These are phyloP conservation scores for Eciton burchellii DNA, from an alignment of 1,140 invertebrate species.

Conservation along the genomic window DNA sequence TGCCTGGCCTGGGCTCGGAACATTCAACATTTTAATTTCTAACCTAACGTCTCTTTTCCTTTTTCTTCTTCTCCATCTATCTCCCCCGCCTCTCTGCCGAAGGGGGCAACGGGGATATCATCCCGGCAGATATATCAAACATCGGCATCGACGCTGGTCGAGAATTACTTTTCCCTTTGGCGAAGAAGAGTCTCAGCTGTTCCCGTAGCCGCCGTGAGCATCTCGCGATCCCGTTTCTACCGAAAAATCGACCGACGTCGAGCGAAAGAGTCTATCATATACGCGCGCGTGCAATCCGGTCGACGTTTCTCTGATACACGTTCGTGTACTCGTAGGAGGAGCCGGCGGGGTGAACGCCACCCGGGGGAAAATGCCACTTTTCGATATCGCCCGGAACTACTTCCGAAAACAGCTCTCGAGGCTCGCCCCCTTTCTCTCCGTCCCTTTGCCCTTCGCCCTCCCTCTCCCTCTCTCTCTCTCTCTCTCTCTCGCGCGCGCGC, in stretches of 20 bases:
- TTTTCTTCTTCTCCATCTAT: background rate
- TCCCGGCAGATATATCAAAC: slow-evolving; percentile 13
- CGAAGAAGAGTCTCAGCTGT: slow-evolving; percentile 39
- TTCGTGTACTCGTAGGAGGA: background rate
- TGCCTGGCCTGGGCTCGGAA: slow-evolving; percentile 28
- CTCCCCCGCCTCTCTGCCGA: background rate
- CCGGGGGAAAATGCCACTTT: slow-evolving; percentile 27
- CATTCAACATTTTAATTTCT: slow-evolving; percentile 72
- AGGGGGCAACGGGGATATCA: slow-evolving; percentile 18
- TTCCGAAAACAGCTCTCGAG: slow-evolving; percentile 21
- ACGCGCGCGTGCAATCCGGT: slow-evolving; percentile 12
- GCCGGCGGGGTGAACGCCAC: slow-evolving; percentile 19
- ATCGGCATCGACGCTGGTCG: slow-evolving; percentile 28
- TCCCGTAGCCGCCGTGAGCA: background rate
- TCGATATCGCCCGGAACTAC: slow-evolving; percentile 30
- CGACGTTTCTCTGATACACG: slow-evolving; percentile 26
- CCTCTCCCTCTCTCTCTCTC: background rate
- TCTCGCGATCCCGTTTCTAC: slow-evolving; percentile 9
- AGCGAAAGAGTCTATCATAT: slow-evolving; percentile 15
- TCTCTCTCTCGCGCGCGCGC: background rate
- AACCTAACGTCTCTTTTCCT: slow-evolving; percentile 47
- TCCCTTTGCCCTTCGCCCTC: background rate
- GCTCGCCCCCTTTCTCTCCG: slow-evolving; percentile 1
- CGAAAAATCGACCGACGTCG: slow-evolving; percentile 34
- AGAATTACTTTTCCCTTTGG: slow-evolving; percentile 40